Evolutionary conservation across 2,888 invertebrate species (phyloP), one percentile per base, ranked within the genome.

Genomic region (Campoplex capitator): DNA sequence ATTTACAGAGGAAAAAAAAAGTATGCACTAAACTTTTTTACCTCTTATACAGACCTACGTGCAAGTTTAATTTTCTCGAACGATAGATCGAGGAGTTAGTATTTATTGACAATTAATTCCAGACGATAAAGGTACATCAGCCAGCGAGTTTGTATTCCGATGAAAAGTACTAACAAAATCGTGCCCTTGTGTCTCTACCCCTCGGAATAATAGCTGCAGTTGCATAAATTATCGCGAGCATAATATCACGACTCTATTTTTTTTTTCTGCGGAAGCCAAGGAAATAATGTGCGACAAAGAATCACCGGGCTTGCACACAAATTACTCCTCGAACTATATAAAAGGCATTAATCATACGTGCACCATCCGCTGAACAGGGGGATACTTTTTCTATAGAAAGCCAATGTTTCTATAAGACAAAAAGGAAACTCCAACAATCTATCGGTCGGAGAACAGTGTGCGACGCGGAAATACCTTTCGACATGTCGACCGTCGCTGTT

Each of bases 161-260:
- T 67, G 13, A n/a, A 76, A 76, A 62, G 51, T 18, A 35, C 62
- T 38, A 77, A 48, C 9, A 13, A 77, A 51, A 67, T 51, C 23
- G 65, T 35, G 18, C 28, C n/a, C 32, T 62, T 32, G 62, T 67
- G 13, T 11, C 35, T 38, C 65, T 35, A 51, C 67, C 45, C 51
- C 67, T 42, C 16, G 13, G 67, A 35, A 51, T 68, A 68, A 68
- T 77, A 48, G 65, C 67, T 35, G 35, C n/a, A 13, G 48, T 65
- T 23, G 65, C 28, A 45, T 76, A 65, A 13, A 67, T 23, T 56
- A 48, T 71, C 16, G 8, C 45, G 58, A 13, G 16, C 16, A n/a
- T 48, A 48, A 65, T 51, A 48, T 6, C 76, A n/a, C 51, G 48
- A 65, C 4, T 38, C 51, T 9, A 45, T 11, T 38, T 58, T 75